Base-by-base conservation (phyloP, 1,140 invertebrate species). In the Gryon sp. region DNA sequence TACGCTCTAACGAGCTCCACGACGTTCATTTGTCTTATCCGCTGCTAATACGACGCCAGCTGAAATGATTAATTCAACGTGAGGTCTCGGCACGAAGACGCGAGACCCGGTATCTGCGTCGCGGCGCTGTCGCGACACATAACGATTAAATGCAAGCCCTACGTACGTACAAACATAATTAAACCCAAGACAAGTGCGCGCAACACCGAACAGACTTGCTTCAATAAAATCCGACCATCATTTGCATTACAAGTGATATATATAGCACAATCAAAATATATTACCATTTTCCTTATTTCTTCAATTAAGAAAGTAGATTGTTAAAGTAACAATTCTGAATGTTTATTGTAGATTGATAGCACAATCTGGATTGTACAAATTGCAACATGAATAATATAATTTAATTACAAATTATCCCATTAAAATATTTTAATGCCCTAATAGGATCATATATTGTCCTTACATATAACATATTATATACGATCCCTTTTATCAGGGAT, bases 1-100 rank as follows among this genome's bases (percentile, higher is more conserved):
- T 88, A 87, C 85, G 83, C 85, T 80, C 86, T 89, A 89, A 89
- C 86, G 87, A 87, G 87, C 87, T 87, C 78, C 83, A 83, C 85
- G 84, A 87, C 86, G 82, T 87, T 88, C 86, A 87, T 88, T 88
- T 88, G 86, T 87, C 86, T 88, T 88, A 88, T 88, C 84, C 87
- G 86, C 81, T 84, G 79, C 84, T 87, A 86, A 88, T 87, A 83
- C 82, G 85, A 88, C 82, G 85, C 85, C 85, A 86, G 84, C 84
- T 87, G 84, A 88, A 87, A 88, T 87, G 86, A 88, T 88, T 88
- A 88, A 87, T 88, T 87, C 83, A 83, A 77, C 79, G 81, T 78
- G 72, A 73, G 53, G 66, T 69, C 69, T 66, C 60, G 46, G 32
- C 53, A 50, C 30, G 45, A 22, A 40, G 46, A 66, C 53, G 43